Evolutionary conservation across 2,888 invertebrate species (phyloP), one percentile per base, ranked within the genome.

Genomic region (Phlogophora meticulosa): DNA sequence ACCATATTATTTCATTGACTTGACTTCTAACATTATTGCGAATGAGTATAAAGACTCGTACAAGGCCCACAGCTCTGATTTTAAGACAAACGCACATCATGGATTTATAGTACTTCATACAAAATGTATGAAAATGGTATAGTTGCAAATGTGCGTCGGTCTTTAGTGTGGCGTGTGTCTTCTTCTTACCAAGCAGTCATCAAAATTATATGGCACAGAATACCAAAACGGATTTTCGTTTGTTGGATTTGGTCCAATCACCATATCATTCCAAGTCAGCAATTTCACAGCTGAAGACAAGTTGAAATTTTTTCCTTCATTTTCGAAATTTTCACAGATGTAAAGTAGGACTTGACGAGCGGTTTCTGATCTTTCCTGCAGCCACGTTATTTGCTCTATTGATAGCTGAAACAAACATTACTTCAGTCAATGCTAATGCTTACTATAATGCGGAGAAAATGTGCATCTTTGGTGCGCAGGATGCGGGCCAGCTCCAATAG

Each of bases 181-280:
- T n/a, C n/a, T n/a, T 17, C 34, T 58, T 53, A 58, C 58, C 36
- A 4, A 17, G 36, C 58, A 58, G 2, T 24, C 53, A 34, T 58
- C 15, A 17, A 7, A 24, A 17, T 9, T 1, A 36, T 4, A 4
- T 11, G 24, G 53, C 24, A 58, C 53, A 17, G 17, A 53, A 53
- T 53, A 58, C 10, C 7, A 36, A 32, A 58, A 58, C 2, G 58
- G 53, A 17, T 24, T 17, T 17, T 52, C 9, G 58, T 17, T 58
- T 7, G 34, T 51, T 51, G 24, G 34, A 10, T 58, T 58, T 36
- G 34, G 17, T 53, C 58, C 58, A 24, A 58, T 36, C 34, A 15
- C 24, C 13, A 52, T 58, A 4, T 53, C 58, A 36, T 58, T 58
- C 53, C 58, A 58, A 52, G 53, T 34, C 34, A 58, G 24, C n/a